Conservation (phyloP, 2,797 vertebrate genomes). For the Clarias laeviceps region DNA sequence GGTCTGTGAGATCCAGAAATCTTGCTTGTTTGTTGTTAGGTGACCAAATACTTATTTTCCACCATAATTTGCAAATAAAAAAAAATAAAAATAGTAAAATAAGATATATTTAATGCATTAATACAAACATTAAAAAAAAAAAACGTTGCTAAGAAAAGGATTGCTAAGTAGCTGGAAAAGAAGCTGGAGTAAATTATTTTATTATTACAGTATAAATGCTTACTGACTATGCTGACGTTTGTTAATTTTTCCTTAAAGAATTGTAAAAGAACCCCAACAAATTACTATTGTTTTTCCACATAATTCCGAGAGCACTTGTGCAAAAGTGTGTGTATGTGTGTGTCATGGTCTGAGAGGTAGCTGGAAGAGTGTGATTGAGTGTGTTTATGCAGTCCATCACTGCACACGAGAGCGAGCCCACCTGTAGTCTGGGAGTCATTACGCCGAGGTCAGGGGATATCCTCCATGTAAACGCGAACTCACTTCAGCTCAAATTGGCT, state of each 20-base stretch:
- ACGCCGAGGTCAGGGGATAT: constrained; percentile 89
- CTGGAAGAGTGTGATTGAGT: constrained; percentile 73
- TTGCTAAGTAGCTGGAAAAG: no score
- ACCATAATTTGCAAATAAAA: no score
- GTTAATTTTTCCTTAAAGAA: neutral
- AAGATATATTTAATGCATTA: no score
- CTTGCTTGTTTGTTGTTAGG: no score
- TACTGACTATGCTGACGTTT: neutral
- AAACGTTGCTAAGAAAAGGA: no score
- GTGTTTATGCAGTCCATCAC: constrained; percentile 81
- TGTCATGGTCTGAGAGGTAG: constrained; percentile 32
- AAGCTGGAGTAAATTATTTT: neutral
- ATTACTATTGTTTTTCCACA: constrained; percentile 21
- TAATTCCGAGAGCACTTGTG: neutral
- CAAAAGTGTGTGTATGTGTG: neutral
- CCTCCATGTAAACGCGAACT: constrained; percentile 94
- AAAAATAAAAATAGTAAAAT: no score
- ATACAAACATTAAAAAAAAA: no score
- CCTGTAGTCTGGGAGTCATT: constrained; percentile 98
- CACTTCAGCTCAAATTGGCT: constrained; percentile 99
- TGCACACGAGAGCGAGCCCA: constrained; percentile 84
- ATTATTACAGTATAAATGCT: neutral
- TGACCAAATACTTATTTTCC: no score
- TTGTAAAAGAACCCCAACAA: neutral
- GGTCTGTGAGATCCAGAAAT: no score